Evolutionary conservation across 2,888 invertebrate genomes (phyloP), one percentile per base, ranked within the genome.

Genomic region (Teleogryllus oceanicus): DNA sequence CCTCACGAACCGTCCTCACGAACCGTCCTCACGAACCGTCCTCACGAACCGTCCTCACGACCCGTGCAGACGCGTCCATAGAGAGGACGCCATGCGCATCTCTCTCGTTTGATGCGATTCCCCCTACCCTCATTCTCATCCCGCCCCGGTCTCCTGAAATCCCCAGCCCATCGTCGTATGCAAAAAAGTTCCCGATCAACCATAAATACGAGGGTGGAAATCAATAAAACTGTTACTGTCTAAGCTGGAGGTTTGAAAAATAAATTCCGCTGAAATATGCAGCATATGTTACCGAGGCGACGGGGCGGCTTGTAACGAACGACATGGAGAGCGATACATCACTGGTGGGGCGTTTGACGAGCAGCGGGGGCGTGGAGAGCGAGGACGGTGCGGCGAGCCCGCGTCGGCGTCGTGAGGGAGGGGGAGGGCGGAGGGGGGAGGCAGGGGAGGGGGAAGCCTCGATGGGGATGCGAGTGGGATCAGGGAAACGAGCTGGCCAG

Each of bases 231-330:
- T 62, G 62, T 62, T n/a, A 13, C 62, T 18, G 13, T 62, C 62
- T 62, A 13, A 62, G 62, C 62, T 62, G 62, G 62, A 62, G 62
- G 62, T 62, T 62, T 62, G 62, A 62, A 62, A 62, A 62, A 62
- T 62, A 62, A 62, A 62, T 62, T 62, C 16, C 62, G 62, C n/a
- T 62, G 62, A 62, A 62, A 62, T 62, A 62, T 62, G 62, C 62
- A 62, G 62, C 62, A 62, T 62, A 62, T 62, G 62, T 62, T 62
- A 62, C 62, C 16, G 62, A 62, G 62, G 62, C 62, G 62, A 62
- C 62, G 62, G 62, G n/a, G n/a, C n/a, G 13, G 62, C 62, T 62
- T 62, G 62, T 62, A 62, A 62, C 62, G 62, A 62, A 62, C n/a
- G 62, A n/a, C 62, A n/a, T 62, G 62, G 62, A n/a, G 16, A 18